Evolutionary conservation across 2,888 invertebrate species (phyloP).

Genomic region (Dusona sp.): DNA sequence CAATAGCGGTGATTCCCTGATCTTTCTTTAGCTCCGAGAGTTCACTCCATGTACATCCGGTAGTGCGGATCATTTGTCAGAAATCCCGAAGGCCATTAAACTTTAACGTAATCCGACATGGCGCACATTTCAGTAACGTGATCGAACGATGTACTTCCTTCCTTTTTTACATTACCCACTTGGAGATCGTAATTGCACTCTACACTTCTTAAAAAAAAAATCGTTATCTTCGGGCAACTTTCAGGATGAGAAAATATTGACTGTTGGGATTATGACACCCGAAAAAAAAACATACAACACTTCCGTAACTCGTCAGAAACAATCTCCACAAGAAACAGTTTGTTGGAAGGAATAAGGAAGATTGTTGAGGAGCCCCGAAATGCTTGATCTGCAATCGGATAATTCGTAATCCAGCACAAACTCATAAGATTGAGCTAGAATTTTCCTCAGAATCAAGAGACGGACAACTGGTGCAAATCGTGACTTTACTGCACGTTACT

Average conservation of each 20-base stretch:
- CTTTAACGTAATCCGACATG: conserved; percentile 42
- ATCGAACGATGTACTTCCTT: conserved; percentile 28
- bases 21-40: background rate
- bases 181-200: conserved; percentile 4
- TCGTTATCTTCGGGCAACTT: conserved; percentile 1
- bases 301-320: background rate
- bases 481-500: conserved; percentile 65
- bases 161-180: background rate
- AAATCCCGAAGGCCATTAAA: conserved; percentile 18
- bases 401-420: conserved; percentile 38
- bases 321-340: background rate
- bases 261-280: background rate
- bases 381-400: background rate
- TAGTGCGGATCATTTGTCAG: conserved; percentile 40
- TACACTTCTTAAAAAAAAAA: conserved; percentile 5
- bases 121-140: conserved; percentile 13
- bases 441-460: conserved; percentile 11
- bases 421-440: background rate
- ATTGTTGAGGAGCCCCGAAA: background rate
- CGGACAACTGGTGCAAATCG: conserved; percentile 58
- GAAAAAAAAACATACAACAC: background rate
- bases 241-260: background rate
- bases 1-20: conserved; percentile 1
- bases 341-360: too few relatives aligned
- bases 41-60: conserved; percentile 31